Percentiles rank a stretch among this genome's conserved stretches.
These are phyloP conservation scores for Clunio marinus DNA, from an alignment of 2,888 invertebrate species.

Conservation along the genomic window DNA sequence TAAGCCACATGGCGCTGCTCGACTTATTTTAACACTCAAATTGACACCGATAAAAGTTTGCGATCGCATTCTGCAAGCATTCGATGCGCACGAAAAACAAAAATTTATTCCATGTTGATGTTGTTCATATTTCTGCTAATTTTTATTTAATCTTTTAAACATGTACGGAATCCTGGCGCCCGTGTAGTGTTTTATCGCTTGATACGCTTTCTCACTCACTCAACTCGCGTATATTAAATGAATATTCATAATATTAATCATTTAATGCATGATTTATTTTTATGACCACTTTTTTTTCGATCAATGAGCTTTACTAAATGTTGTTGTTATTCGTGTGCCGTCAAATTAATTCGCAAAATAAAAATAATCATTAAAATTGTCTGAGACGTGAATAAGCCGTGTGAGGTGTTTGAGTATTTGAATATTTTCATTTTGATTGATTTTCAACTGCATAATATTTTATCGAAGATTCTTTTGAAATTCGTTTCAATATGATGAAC, in stretches of 20 bases:
- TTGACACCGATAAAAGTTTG: no score
- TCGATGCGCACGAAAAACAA: background rate
- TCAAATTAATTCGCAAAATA: background rate
- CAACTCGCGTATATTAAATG: constrained; percentile 1
- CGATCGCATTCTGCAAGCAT: background rate
- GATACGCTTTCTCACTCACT: background rate
- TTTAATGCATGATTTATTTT: constrained; percentile 22
- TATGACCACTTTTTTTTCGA: background rate
- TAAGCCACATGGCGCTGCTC: constrained; percentile 3
- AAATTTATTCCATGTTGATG: background rate
- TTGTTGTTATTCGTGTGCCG: background rate
- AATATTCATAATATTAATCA: constrained; percentile 20
- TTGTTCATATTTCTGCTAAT: background rate
- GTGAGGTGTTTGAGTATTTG: background rate
- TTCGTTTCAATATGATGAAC: no score
- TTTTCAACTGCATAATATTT: background rate
- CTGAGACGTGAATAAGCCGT: background rate
- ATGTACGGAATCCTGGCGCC: constrained; percentile 24
- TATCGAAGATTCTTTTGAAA: no score
- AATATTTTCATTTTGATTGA: background rate
- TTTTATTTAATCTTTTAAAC: background rate
- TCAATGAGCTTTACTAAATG: background rate
- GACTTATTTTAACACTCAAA: background rate
- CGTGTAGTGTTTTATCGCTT: background rate
- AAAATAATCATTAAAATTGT: background rate